Evolutionary conservation across 2,888 invertebrate genomes (phyloP), one percentile per base, ranked within the genome.

Genomic region (Ectemnius continuus): DNA sequence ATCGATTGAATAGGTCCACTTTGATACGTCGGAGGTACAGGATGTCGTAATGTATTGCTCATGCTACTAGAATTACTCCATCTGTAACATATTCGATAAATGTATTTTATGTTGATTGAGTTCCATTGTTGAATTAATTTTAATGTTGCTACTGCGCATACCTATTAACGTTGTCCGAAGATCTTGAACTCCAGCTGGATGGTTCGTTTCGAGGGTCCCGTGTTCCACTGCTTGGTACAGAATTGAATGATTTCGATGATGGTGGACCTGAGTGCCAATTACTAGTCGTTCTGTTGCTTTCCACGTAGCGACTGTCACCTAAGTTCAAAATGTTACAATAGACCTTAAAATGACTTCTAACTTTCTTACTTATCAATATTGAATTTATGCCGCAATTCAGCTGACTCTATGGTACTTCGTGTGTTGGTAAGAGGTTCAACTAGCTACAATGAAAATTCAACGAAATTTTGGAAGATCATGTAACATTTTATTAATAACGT

Each of bases 31-130:
- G 90, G 89, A 67, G 90, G 89, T 56, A 90, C 89, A 8, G 88
- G 91, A 76, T 91, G 90, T 67, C 90, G 85, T 78, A 90, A 80
- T 52, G 89, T 88, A 57, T 86, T 90, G 74, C 87, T 87, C 85
- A 90, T 88, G 69, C 88, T 90, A 69, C 88, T 89, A 3, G 91
- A 90, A 70, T 89, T 90, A 67, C 88, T 89, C 90, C 91, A 89
- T 84, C 89, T 86, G 58, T 57, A 72, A 71, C 14, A 48, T 0
- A 62, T 48, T 62, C 8, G 14, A 23, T 26, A 3, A 23, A n/a
- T n/a, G n/a, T 62, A 26, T 4, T 48, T 6, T 52, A 36, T 5
- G 3, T 52, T 26, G 14, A 8, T 18, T 4, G 48, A n/a, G 14
- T 20, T 47, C 1, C 14, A 61, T 20, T 18, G 4, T 45, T n/a